Conservation (phyloP, 2,113 vertebrate species). For the Oryzias curvinotus region DNA sequence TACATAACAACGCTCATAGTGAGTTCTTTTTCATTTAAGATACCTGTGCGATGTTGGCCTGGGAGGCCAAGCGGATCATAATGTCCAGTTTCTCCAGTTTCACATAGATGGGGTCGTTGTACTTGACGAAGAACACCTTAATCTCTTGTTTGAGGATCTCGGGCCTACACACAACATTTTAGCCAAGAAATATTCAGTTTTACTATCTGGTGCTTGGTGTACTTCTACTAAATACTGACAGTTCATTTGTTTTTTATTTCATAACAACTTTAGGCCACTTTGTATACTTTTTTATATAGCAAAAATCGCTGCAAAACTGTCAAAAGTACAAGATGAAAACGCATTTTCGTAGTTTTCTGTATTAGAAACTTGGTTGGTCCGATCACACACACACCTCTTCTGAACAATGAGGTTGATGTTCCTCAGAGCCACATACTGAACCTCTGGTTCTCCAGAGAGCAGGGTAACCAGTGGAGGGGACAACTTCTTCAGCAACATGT, state of each 20-base stretch:
- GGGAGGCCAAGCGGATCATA: slow-evolving; percentile 98
- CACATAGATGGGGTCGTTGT: slow-evolving; percentile 98
- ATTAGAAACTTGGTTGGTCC: background rate
- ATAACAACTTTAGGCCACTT: no score
- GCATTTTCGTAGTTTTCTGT: no score
- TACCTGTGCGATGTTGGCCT: slow-evolving; percentile 99
- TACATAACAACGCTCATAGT: background rate
- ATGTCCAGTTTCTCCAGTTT: slow-evolving; percentile 99
- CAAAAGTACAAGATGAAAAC: background rate
- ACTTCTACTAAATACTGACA: background rate
- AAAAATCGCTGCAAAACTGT: background rate
- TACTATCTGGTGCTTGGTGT: background rate
- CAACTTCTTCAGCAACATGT: slow-evolving; percentile 95
- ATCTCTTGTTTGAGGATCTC: slow-evolving; percentile 99
- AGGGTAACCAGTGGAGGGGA: slow-evolving; percentile 94
- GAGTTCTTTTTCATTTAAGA: background rate
- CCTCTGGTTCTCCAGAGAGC: slow-evolving; percentile 96
- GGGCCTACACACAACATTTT: slow-evolving; percentile 76
- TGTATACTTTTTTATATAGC: background rate
- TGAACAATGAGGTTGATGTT: slow-evolving; percentile 99
- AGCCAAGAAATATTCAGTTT: background rate
- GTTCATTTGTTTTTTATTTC: background rate
- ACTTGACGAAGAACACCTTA: slow-evolving; percentile 99
- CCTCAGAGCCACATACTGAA: slow-evolving; percentile 96
- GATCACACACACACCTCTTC: slow-evolving; percentile 83